Percentiles rank a stretch among this genome's conserved stretches.
These are phyloP conservation scores for Pentamera pediparva DNA, from an alignment of 53 echinoderm and acorn worm genomes.

Conservation along the genomic window DNA sequence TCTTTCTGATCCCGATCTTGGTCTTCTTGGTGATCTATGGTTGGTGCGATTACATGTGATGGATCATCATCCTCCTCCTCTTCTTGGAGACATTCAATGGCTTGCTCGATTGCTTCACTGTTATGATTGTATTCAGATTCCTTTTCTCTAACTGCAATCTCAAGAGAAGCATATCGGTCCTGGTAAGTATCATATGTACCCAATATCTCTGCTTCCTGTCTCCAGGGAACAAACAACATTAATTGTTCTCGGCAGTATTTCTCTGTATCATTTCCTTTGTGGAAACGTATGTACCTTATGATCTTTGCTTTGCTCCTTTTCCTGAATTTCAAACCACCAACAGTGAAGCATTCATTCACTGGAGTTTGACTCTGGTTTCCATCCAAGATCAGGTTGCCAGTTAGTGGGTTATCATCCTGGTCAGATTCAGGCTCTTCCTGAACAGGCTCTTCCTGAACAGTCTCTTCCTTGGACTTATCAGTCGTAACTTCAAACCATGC, in stretches of 20 bases:
- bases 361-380: neutral
- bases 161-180: neutral
- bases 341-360: neutral
- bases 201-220: neutral
- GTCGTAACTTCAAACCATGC: conserved; percentile 16
- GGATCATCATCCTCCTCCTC: neutral
- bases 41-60: conserved; percentile 31
- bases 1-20: conserved; percentile 4
- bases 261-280: conserved; percentile 5
- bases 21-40: conserved; percentile 12
- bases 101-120: conserved; percentile 1
- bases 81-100: neutral
- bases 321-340: neutral
- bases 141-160: neutral
- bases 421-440: neutral
- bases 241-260: conserved; percentile 5
- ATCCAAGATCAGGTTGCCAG: neutral
- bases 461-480: conserved; percentile 6
- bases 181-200: neutral
- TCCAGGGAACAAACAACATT: conserved; percentile 18
- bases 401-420: neutral
- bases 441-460: conserved; percentile 27
- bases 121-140: conserved; percentile 23
- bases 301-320: conserved; percentile 32
- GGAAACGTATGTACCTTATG: conserved; percentile 38